Evolutionary conservation across 2,797 vertebrate genomes (phyloP), one percentile per base, ranked within the genome.

Genomic region (Limnodromus scolopaceus): DNA sequence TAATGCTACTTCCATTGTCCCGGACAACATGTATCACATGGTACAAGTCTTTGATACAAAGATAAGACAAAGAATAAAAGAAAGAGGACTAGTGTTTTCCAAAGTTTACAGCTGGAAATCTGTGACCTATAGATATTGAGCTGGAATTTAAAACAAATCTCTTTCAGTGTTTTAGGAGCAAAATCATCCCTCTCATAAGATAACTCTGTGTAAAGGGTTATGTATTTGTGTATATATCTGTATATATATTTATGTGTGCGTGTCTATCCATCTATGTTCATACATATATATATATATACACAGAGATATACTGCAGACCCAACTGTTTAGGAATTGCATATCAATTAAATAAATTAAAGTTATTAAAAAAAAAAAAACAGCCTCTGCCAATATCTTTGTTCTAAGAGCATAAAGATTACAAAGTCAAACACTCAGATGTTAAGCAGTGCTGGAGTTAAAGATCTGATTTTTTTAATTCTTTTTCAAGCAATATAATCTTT

Each of bases 1-100:
- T 89, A 76, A 28, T 89, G 46, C 34, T 93, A 69, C 16, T 81
- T 87, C 49, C 39, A 20, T 60, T 69, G 69, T 84, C 69, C 77
- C 82, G 82, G 55, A 70, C 70, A 91, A 51, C 75, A 34, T 88
- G 24, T 36, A 79, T 84, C 75, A 79, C 78, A 22, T 64, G 51
- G 22, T 80, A 41, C 45, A 83, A 83, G 74, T 69, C 89, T 95
- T 93, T 93, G 91, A 92, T 89, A 94, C 74, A 68, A 91, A 93
- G 74, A 89, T 92, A 91, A 89, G 64, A 78, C 53, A 69, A 92
- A 81, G 70, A 87, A 53, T 72, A 76, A 72, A 91, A 80, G 58
- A 77, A 87, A 80, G 46, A 63, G 19, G 58, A 32, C 34, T 87
- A 55, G 27, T 14, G 23, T 87, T 95, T 36, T 94, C 46, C 64